Base-by-base conservation (phyloP, 2,797 vertebrate genomes). In the Champsocephalus esox region DNA sequence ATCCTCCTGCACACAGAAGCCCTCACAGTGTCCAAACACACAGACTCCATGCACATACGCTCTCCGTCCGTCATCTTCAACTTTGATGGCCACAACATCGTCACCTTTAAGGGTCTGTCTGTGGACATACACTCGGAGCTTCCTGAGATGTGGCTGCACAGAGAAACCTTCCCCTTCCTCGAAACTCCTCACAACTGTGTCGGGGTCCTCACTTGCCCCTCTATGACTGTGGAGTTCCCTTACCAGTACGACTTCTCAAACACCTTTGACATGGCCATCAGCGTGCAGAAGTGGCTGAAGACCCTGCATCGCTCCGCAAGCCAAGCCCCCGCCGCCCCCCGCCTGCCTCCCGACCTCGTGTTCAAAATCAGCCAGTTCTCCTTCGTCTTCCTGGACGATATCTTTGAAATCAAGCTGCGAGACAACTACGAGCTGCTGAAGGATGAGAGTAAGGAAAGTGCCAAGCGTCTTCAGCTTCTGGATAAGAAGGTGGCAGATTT, bases 371-470 rank as follows among this genome's bases (percentile, higher is more conserved):
- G 94, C 12, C 97, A 97, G 85, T 99, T 99, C 90, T 98, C 97
- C 0, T 99, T 98, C 63, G 93, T 99, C 83, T 99, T 99, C 92
- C 91, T 99, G 89, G 98, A 99, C 0, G 97, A 97, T 0, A 58
- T 98, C 49, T 99, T 99, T 1, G 98, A 99, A 89, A 98, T 99
- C 81, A 99, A 99, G 86, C 92, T 99, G 75, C 94, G 98, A 9
- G 98, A 99, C 93, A 99, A 99, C 89, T 99, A 99, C 0, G 98
- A 99, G 92, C 92, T 99, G 69, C 98, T 99, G 98, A 99, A 99
- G 87, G 98, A 99, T 0, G 98, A 99, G 89, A 98, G 96, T 73
- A 99, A 99, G 84, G 98, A 99, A 87, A 99, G 98, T 0, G 94
- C 97, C 43, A 99, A 99, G 91, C 95, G 98, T 9, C 89, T 99